These are phyloP conservation scores for Hymenochirus boettgeri DNA, from an alignment of 2,113 vertebrate genomes.

Conservation along the genomic window DNA sequence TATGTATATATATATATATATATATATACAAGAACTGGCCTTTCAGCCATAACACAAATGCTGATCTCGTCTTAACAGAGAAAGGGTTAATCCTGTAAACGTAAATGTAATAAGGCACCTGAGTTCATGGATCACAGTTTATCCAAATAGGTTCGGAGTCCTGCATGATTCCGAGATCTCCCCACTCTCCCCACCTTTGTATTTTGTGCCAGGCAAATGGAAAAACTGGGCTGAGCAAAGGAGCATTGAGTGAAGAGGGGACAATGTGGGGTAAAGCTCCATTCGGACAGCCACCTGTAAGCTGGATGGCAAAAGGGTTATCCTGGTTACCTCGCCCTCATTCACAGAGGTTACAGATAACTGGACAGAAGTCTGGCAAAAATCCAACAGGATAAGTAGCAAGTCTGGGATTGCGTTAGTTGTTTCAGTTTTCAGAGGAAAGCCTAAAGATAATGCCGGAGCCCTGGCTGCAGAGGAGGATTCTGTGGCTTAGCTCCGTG, in stretches of 20 bases:
- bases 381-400: no score
- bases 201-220: background rate
- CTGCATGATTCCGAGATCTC: background rate
- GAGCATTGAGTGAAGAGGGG: background rate
- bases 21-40: background rate
- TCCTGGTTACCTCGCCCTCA: no score
- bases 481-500: slow-evolving; percentile 47
- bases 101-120: slow-evolving; percentile 35
- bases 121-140: slow-evolving; percentile 19
- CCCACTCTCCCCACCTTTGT: background rate
- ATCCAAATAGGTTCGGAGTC: no score
- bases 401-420: no score
- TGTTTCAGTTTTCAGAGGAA: no score
- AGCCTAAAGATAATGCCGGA: slow-evolving; percentile 69
- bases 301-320: no score
- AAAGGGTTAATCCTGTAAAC: slow-evolving; percentile 26
- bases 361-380: no score
- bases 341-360: no score
- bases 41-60: background rate
- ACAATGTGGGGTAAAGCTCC: background rate
- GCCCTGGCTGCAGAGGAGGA: slow-evolving; percentile 58
- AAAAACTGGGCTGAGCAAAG: background rate
- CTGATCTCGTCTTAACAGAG: background rate
- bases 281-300: no score
- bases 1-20: no score